A percentile compares a stretch with the other conserved stretches of the same genome.
phyloP scores from a whole-genome alignment of 2,797 vertebrate species.

The Eulemur mongoz region DNA sequence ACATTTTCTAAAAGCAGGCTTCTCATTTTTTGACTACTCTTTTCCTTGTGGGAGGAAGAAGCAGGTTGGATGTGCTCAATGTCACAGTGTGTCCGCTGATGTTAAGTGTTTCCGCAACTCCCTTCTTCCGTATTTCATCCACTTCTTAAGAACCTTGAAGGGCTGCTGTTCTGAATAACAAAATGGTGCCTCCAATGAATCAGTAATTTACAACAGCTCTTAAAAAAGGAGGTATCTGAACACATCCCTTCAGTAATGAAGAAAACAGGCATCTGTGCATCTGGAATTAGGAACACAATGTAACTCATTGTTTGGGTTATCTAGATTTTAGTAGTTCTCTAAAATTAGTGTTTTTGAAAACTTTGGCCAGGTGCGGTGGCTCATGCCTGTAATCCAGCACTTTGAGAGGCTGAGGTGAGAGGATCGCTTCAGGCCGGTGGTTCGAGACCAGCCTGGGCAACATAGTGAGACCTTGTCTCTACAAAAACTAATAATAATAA shows the following conservation, averaged over 20 bases:
- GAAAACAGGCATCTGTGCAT: background rate
- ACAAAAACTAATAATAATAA: background rate
- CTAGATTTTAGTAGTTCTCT: background rate
- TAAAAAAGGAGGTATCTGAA: background rate
- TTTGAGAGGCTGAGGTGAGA: background rate
- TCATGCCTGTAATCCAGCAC: background rate
- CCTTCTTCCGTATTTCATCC: no score
- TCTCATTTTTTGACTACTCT: background rate
- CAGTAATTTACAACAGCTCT: background rate
- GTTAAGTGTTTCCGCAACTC: background rate
- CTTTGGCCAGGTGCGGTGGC: background rate
- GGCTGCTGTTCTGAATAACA: no score
- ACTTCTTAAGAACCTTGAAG: background rate
- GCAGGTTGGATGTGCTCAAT: background rate
- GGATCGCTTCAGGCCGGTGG: background rate
- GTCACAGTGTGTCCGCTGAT: background rate
- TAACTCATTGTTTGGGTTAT: background rate
- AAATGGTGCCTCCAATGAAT: background rate
- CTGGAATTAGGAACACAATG: background rate
- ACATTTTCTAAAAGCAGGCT: rapidly evolving
- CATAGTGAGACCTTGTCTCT: background rate
- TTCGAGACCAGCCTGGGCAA: background rate
- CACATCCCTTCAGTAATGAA: background rate
- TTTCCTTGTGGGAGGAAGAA: background rate
- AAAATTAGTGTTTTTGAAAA: background rate